Conservation (phyloP, 2,888 invertebrate species). For the Tinea pellionella region DNA sequence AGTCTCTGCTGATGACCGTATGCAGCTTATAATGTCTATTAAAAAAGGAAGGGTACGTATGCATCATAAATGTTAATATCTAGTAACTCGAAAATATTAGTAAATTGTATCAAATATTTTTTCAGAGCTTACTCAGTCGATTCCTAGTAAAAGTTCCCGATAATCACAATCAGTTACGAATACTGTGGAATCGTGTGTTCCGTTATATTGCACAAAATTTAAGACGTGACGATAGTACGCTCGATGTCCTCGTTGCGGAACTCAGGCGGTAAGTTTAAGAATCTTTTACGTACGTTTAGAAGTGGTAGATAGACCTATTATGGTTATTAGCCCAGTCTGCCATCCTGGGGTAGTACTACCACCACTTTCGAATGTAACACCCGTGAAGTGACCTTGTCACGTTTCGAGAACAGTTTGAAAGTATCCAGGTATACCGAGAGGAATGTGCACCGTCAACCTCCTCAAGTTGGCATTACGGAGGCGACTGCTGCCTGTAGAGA, state of each 20-base stretch:
- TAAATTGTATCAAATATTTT: neutral
- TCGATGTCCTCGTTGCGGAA: constrained; percentile 67
- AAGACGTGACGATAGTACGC: constrained; percentile 66
- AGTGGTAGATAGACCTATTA: too few relatives aligned
- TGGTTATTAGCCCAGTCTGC: too few relatives aligned
- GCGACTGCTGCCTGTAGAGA: too few relatives aligned
- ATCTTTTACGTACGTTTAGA: too few relatives aligned
- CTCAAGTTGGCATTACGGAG: too few relatives aligned
- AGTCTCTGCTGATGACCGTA: constrained; percentile 75
- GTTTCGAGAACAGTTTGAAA: too few relatives aligned
- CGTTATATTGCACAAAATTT: constrained; percentile 69
- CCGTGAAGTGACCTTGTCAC: too few relatives aligned
- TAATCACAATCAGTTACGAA: constrained; percentile 60
- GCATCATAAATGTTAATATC: constrained; percentile 17
- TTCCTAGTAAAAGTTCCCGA: constrained; percentile 71
- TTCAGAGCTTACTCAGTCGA: constrained; percentile 74
- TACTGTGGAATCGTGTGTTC: constrained; percentile 72
- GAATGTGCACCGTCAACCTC: too few relatives aligned
- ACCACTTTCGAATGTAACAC: too few relatives aligned
- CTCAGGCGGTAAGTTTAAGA: constrained; percentile 63
- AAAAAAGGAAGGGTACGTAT: constrained; percentile 87
- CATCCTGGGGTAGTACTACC: too few relatives aligned
- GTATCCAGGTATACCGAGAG: too few relatives aligned
- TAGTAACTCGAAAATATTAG: neutral
- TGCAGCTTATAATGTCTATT: constrained; percentile 79